Evolutionary conservation across 2,113 vertebrate genomes (phyloP).

Genomic region (Nerophis ophidion): DNA sequence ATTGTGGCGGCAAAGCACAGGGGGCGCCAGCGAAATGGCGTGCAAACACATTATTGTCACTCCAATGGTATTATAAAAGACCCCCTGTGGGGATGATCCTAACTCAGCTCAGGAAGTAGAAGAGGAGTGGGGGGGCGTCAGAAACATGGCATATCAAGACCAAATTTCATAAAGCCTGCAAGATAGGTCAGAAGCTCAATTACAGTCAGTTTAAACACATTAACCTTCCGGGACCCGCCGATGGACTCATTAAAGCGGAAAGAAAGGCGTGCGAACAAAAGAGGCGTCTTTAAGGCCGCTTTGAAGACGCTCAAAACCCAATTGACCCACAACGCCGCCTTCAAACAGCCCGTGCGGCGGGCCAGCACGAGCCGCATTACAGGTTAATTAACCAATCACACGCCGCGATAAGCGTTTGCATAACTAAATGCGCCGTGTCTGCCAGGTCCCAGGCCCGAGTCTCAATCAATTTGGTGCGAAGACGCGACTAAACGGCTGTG

Average conservation of each 20-base stretch:
- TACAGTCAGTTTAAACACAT: slow-evolving; percentile 70
- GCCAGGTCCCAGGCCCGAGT: slow-evolving; percentile 62
- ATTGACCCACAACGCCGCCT: slow-evolving; percentile 70
- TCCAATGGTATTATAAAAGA: slow-evolving; percentile 65
- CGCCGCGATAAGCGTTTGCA: slow-evolving; percentile 71
- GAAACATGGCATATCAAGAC: slow-evolving; percentile 52
- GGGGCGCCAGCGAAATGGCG: slow-evolving; percentile 59
- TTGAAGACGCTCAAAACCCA: slow-evolving; percentile 71
- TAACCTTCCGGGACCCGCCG: slow-evolving; percentile 64
- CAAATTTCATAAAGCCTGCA: slow-evolving; percentile 42
- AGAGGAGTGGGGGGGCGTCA: slow-evolving; percentile 15
- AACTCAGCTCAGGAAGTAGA: slow-evolving; percentile 42
- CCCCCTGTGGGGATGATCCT: slow-evolving; percentile 57
- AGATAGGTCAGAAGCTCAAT: slow-evolving; percentile 68
- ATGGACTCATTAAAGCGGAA: slow-evolving; percentile 63
- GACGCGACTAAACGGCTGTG: slow-evolving; percentile 69
- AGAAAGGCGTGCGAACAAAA: slow-evolving; percentile 59
- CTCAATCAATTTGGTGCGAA: slow-evolving; percentile 69
- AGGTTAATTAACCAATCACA: slow-evolving; percentile 78
- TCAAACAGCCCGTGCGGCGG: slow-evolving; percentile 57
- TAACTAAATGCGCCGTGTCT: slow-evolving; percentile 72
- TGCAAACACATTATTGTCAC: slow-evolving; percentile 65
- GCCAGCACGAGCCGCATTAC: slow-evolving; percentile 59
- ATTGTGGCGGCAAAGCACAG: slow-evolving; percentile 33
- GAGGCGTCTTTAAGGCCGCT: slow-evolving; percentile 53